Conservation (phyloP, 2,888 invertebrate genomes). For the Girardia tigrina region DNA sequence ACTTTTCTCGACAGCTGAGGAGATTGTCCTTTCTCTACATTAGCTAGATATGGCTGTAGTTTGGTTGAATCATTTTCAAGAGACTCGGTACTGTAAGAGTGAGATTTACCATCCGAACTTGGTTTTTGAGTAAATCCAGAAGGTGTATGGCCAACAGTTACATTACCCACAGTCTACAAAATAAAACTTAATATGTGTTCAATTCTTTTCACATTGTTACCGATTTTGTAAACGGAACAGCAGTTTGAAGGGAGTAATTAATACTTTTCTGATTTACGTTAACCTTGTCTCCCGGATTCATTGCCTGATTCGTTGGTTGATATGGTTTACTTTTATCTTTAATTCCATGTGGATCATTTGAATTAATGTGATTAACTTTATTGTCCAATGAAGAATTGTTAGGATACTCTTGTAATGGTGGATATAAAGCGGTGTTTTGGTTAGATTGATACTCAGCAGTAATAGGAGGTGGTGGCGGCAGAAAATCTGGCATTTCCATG, state of each 20-base stretch:
- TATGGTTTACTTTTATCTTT: background rate
- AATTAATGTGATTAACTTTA: background rate
- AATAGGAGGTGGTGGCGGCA: background rate
- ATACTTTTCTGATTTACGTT: background rate
- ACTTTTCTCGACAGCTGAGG: conserved; percentile 13
- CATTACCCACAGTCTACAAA: too few species aligned
- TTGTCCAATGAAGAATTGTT: background rate
- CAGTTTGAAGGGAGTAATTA: background rate
- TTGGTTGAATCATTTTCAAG: background rate
- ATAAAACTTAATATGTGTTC: too few species aligned
- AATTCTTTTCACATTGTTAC: background rate
- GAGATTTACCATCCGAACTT: background rate
- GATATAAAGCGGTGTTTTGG: background rate
- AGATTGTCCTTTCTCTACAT: background rate
- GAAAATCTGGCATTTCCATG: background rate
- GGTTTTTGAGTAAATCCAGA: background rate
- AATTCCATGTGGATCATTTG: background rate
- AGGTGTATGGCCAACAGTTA: too few species aligned
- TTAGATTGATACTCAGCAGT: background rate
- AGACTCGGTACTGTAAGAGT: background rate
- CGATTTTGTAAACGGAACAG: background rate
- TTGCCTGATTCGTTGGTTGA: background rate
- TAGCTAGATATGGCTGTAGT: conserved; percentile 26
- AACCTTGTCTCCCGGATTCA: background rate
- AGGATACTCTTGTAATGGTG: background rate